phyloP scores from a whole-genome alignment of 2,113 vertebrate species.

The Vireo altiloquus region DNA sequence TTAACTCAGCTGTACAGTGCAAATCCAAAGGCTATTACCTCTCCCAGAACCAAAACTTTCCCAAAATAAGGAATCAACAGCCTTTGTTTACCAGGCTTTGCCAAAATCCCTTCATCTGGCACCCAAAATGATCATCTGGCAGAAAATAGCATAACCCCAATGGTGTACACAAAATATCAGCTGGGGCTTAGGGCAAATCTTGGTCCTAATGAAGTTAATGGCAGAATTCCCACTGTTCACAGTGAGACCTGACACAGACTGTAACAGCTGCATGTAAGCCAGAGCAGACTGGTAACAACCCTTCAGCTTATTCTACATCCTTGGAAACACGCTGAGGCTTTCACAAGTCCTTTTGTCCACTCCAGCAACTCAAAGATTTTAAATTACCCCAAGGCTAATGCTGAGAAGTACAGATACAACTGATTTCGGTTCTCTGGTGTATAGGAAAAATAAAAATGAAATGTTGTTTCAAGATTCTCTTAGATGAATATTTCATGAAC shows the following conservation, averaged over 20 bases:
- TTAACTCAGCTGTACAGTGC: neutral
- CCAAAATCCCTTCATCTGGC: neutral
- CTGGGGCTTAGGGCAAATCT: neutral
- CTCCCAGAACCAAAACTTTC: neutral
- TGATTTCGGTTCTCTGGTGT: neutral
- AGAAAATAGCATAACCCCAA: neutral
- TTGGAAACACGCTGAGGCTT: slow-evolving; percentile 14
- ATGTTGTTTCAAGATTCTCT: neutral
- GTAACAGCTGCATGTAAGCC: neutral
- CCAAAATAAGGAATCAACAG: neutral
- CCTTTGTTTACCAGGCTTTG: neutral
- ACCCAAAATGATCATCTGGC: neutral
- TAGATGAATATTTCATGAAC: neutral
- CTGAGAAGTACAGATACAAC: neutral
- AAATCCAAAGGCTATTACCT: neutral
- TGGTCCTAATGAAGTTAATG: slow-evolving; percentile 1
- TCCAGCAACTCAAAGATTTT: neutral
- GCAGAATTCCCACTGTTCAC: neutral
- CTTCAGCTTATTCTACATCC: neutral
- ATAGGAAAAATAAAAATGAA: neutral
- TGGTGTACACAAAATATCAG: neutral
- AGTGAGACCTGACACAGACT: neutral
- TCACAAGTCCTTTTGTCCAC: slow-evolving; percentile 11
- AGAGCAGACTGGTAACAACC: neutral
- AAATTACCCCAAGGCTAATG: neutral